phyloP scores from a whole-genome alignment of 2,113 vertebrate genomes.

The Melanocharis versteri region DNA sequence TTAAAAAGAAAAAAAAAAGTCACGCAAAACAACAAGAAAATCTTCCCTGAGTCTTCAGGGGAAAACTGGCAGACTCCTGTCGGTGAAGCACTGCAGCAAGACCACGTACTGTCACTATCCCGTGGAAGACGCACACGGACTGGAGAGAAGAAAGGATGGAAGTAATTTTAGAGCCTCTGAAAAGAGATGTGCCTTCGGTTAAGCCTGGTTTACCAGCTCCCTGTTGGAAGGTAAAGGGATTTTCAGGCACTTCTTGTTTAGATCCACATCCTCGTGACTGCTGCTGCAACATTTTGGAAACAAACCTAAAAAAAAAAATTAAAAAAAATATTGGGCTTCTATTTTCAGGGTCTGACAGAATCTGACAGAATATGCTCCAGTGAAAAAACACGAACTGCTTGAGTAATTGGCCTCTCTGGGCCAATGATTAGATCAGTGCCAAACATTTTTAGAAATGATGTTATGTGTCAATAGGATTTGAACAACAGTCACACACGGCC shows the following conservation, averaged over 20 bases:
- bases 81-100: background rate
- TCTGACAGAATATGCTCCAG: background rate
- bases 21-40: fast-evolving
- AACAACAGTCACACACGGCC: background rate
- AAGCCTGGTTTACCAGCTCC: background rate
- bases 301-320: background rate
- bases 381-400: background rate
- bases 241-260: background rate
- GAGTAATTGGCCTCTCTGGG: background rate
- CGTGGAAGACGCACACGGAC: fast-evolving
- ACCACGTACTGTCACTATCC: background rate
- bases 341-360: background rate
- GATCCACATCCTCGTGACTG: background rate
- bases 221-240: background rate
- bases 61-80: background rate
- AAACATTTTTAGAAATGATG: background rate
- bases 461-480: background rate
- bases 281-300: background rate
- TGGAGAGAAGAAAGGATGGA: background rate
- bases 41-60: background rate
- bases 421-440: background rate
- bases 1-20: too few species aligned
- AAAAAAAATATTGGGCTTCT: background rate
- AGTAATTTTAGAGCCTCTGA: background rate
- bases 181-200: fast-evolving